Evolutionary conservation across 2,113 vertebrate genomes (phyloP), one percentile per base, ranked within the genome.

Genomic region (Neodon shergylaensis): DNA sequence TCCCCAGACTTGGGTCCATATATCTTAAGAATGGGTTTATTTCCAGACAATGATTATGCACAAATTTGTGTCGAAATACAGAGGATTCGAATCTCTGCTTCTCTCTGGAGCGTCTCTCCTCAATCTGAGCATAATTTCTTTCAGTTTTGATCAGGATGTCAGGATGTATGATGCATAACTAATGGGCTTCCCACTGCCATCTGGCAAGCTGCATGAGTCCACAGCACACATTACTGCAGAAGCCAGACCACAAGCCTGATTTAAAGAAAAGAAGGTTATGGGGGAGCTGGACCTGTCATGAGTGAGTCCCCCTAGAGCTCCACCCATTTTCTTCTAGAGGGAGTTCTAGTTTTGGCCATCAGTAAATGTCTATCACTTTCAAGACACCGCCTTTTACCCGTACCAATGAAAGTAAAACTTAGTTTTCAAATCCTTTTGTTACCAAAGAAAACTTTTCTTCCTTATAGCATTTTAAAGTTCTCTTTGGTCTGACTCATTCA

Each of bases 81-180:
- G 87, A 94, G 91, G 83, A 92, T 92, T 95, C 92, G 92, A 94
- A 97, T 95, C 95, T 88, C 91, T 63, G 92, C 90, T n/a, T 96
- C 65, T 66, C 84, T 94, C 88, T 72, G 44, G 2, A 92, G 95
- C 94, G 68, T 92, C 95, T 94, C 91, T 97, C 66, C 92, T 97
- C 97, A 91, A 84, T 96, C 96, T 72, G 94, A 92, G 79, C 94
- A 93, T 96, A 94, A 96, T 98, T 97, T 96, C 97, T 96, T 95
- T 95, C 96, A 77, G 83, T 97, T 97, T 96, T 95, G 95, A 96
- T 95, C 92, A 90, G 95, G 88, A 95, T 91, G 95, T 96, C 92
- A 85, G 95, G 91, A 94, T 94, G 97, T 96, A 96, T 93, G 97
- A 93, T 93, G 97, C 97, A 97, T 98, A 96, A 86, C 85, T 97